Base-by-base conservation (phyloP, 2,888 invertebrate species). In the Subacronicta megacephala region DNA sequence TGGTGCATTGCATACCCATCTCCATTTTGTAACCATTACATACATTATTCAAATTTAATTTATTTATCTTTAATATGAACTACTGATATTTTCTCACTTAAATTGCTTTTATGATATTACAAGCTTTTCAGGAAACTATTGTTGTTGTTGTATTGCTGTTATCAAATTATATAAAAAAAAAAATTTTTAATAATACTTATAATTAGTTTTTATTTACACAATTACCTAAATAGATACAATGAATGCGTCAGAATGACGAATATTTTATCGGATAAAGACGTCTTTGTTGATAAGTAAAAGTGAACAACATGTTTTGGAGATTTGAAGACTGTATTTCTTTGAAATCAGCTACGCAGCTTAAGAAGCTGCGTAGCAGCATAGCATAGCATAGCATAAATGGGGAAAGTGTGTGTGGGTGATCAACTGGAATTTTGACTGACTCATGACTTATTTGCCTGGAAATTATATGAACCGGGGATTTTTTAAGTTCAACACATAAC, bases 231-330 rank as follows among this genome's bases (percentile, higher is more conserved):
- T 7, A 38, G 47, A 54, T 29, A 55, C 16, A 15, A 10, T 12
- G 18, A 18, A 18, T 3, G 16, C 58, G 46, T 44, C 43, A 47
- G 36, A 58, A 40, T 52, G 65, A 64, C 31, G 37, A 59, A 64
- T 49, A 16, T 15, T 18, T 52, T 49, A 65, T 64, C 65, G n/a
- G n/a, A 37, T 12, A 18, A 49, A 58, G 59, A 47, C 29, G 33
- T n/a, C n/a, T 31, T 10, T 16, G 16, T 10, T 2, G 46, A 43
- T 33, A 26, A 52, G 26, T 10, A 47, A 44, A 59, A 52, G 65
- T 59, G 44, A 64, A 65, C 43, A 63, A 65, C 44, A 45, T 65
- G 20, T 53, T 18, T 50, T 13, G 60, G 12, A 16, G 26, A 47
- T 58, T 38, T 51, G 13, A 42, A 46, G 7, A 7, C 35, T 10